Base-by-base conservation (phyloP, 2,888 invertebrate species). In the Siphonodentalium dalli region DNA sequence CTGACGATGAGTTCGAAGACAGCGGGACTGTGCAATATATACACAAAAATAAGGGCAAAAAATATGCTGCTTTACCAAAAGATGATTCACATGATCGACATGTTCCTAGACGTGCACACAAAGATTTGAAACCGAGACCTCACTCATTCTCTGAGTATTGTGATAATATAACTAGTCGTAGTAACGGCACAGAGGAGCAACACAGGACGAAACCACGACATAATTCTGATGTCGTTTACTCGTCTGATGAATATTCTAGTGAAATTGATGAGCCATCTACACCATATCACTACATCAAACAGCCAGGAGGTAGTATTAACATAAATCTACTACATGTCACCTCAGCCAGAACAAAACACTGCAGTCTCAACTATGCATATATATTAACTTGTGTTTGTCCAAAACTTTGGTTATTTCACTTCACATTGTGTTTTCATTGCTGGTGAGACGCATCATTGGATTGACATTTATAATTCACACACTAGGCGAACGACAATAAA, bases 201-300 rank as follows among this genome's bases (percentile, higher is more conserved):
- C 58, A 51, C 41, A 45, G n/a, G n/a, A n/a, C 38, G 11, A 29
- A 47, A 35, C 61, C 66, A 42, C 62, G 65, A 23, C 63, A 63
- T 45, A 63, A 65, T 56, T 68, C 69, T 4, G 69, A 70, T 53
- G 63, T 60, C 38, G 64, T 60, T 23, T 60, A 61, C 41, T 68
- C 71, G 23, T 74, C 72, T n/a, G 74, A 73, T 50, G 74, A 74
- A 44, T 66, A 64, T 47, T 66, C 66, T 52, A 74, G 75, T 57
- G 74, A 75, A n/a, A n/a, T n/a, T 56, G 62, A 63, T 28, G 74
- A 73, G 50, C 64, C 65, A n/a, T 61, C 66, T 29, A 64, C 71
- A 35, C 67, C 65, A 58, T 66, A 62, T 29, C 60, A 69, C 15
- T 74, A 73, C 53, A 61, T 69, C 49, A 88, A 88, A 80, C 86